Conservation (phyloP, 2,797 vertebrate genomes). For the Benthosema pterotum region DNA sequence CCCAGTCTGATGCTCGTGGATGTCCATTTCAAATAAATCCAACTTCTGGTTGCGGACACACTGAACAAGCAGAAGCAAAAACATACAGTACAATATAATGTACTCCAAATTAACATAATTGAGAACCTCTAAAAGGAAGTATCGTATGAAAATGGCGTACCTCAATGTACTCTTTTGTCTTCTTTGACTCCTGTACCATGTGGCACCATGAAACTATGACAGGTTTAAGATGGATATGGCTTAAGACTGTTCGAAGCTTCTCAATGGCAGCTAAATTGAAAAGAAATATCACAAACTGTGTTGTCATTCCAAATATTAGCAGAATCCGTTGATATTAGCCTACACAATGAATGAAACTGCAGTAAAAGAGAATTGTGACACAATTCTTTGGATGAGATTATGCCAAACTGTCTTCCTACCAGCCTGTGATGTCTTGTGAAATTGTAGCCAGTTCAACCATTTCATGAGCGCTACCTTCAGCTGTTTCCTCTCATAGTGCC, state of each 20-base stretch:
- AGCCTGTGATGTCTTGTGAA: conserved; percentile 48
- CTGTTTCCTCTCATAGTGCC: conserved; percentile 44
- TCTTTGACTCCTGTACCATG: conserved; percentile 62
- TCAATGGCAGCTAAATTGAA: conserved; percentile 61
- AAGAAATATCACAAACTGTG: conserved; percentile 24
- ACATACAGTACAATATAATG: conserved; percentile 12
- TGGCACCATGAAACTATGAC: conserved; percentile 67
- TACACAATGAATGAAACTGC: not conserved
- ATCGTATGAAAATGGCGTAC: conserved; percentile 48
- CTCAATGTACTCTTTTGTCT: conserved; percentile 73
- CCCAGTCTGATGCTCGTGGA: conserved; percentile 25
- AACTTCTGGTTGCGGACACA: conserved; percentile 46
- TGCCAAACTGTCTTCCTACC: conserved; percentile 58
- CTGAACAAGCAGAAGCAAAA: conserved; percentile 6
- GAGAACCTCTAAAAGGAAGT: not conserved
- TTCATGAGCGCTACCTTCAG: conserved; percentile 44
- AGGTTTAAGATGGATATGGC: conserved; percentile 47
- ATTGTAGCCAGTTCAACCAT: conserved; percentile 66
- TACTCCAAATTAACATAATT: not conserved
- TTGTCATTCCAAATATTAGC: not conserved
- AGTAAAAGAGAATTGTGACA: not conserved
- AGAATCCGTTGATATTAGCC: too few relatives aligned
- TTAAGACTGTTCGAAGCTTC: conserved; percentile 65
- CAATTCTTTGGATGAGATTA: conserved; percentile 2
- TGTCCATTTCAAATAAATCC: conserved; percentile 38